These are phyloP conservation scores for Synanthedon andrenaeformis DNA, from an alignment of 2,888 invertebrate species.

Conservation along the genomic window DNA sequence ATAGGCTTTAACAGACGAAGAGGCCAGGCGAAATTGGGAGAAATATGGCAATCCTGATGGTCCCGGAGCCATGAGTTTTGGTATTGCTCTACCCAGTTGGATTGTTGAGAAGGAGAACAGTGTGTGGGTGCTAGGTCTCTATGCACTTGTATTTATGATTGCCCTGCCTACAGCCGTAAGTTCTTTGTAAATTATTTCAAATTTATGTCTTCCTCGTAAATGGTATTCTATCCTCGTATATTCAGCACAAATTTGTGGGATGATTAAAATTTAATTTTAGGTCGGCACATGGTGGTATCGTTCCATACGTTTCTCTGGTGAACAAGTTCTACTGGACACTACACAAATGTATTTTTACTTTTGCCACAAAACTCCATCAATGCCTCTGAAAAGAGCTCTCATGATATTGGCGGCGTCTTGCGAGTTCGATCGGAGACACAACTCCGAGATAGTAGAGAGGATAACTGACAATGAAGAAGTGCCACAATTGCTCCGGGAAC, in stretches of 20 bases:
- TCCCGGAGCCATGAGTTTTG: slow-evolving; percentile 99
- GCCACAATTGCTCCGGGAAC: slow-evolving; percentile 91
- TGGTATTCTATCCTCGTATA: neutral
- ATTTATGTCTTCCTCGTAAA: neutral
- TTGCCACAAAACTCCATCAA: slow-evolving; percentile 95
- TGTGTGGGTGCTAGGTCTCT: slow-evolving; percentile 95
- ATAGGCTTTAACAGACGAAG: slow-evolving; percentile 95
- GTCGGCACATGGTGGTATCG: slow-evolving; percentile 99
- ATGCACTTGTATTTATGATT: slow-evolving; percentile 98
- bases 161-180: slow-evolving; percentile 87
- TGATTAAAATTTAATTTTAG: slow-evolving; percentile 29
- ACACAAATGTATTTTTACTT: slow-evolving; percentile 96
- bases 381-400: slow-evolving; percentile 93
- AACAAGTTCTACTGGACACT: slow-evolving; percentile 96
- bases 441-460: slow-evolving; percentile 93
- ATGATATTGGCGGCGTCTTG: slow-evolving; percentile 97
- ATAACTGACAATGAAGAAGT: slow-evolving; percentile 96
- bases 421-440: slow-evolving; percentile 95
- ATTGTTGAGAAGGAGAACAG: slow-evolving; percentile 99
- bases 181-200: slow-evolving; percentile 9
- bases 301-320: slow-evolving; percentile 96
- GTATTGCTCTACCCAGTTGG: slow-evolving; percentile 99
- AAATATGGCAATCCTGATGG: slow-evolving; percentile 99
- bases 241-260: neutral
- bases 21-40: slow-evolving; percentile 97